These are phyloP conservation scores for Branchellion lobata DNA, from an alignment of 2,888 invertebrate species.

Conservation along the genomic window DNA sequence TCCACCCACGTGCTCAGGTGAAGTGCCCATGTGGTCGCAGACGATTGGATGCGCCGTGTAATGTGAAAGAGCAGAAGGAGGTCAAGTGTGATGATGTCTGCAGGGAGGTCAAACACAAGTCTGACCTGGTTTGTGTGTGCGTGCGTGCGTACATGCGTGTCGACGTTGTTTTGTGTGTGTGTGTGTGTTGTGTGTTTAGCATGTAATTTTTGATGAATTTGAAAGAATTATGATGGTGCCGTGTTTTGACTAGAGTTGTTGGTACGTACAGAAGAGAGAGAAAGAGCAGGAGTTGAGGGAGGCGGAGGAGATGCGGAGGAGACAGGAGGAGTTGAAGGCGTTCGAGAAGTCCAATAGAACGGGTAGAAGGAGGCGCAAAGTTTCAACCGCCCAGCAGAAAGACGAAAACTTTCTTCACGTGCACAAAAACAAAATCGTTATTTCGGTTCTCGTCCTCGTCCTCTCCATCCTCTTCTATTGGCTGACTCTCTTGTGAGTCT, in stretches of 20 bases:
- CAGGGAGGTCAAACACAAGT: conserved; percentile 53
- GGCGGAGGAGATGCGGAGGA: conserved; percentile 56
- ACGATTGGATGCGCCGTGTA: conserved; percentile 73
- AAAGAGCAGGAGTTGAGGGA: conserved; percentile 55
- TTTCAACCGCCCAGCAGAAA: conserved; percentile 42
- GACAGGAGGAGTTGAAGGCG: conserved; percentile 59
- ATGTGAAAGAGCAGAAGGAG: conserved; percentile 53
- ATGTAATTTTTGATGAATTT: no score
- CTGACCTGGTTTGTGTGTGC: conserved; percentile 63
- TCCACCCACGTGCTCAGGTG: conserved; percentile 57
- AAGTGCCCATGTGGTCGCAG: conserved; percentile 77
- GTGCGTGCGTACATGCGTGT: not conserved
- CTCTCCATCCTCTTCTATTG: conserved; percentile 48
- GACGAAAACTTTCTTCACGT: conserved; percentile 44
- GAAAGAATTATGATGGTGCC: no score
- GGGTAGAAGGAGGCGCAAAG: conserved; percentile 54
- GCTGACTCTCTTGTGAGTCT: conserved; percentile 32
- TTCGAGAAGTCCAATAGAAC: conserved; percentile 60
- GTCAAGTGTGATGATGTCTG: conserved; percentile 59
- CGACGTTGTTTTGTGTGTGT: no score
- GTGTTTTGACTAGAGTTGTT: no score
- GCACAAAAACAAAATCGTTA: conserved; percentile 47
- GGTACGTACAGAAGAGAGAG: conserved; percentile 56
- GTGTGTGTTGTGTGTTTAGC: no score
- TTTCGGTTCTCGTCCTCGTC: conserved; percentile 46